Percentiles rank a stretch among this genome's conserved stretches.
Conservation (phyloP, 1,140 invertebrate genomes). For the Thalassaphorura encarpata region DNA sequence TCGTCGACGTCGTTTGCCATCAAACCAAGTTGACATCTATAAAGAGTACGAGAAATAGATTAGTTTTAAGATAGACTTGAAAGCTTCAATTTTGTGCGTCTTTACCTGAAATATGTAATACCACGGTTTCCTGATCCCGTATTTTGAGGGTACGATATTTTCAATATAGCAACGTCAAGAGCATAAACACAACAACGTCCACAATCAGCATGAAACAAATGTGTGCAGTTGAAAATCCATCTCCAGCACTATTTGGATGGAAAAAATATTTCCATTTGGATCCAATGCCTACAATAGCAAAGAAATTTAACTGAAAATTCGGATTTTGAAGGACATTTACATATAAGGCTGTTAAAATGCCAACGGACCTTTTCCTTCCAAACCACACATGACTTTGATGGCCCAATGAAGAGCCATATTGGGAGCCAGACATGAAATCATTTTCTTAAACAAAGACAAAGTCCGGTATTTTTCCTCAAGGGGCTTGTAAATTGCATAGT, state of each 20-base stretch:
- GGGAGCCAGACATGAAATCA: constrained; percentile 15
- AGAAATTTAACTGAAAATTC: neutral
- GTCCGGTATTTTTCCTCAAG: constrained; percentile 14
- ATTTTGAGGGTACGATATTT: constrained; percentile 57
- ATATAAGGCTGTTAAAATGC: neutral
- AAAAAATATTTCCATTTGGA: constrained; percentile 46
- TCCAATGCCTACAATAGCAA: constrained; percentile 40
- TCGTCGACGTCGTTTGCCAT: neutral
- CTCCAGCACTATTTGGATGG: constrained; percentile 40
- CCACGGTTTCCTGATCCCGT: constrained; percentile 59
- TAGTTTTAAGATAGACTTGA: neutral
- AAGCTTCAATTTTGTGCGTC: neutral
- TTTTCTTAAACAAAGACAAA: constrained; percentile 10
- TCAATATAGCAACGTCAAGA: constrained; percentile 53
- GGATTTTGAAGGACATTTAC: neutral
- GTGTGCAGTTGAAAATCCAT: constrained; percentile 41
- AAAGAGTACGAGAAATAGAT: no score
- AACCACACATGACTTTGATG: constrained; percentile 17
- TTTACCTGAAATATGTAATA: constrained; percentile 57
- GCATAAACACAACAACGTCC: constrained; percentile 37
- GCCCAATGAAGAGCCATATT: constrained; percentile 25
- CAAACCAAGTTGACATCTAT: constrained; percentile 9
- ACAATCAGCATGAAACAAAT: constrained; percentile 38
- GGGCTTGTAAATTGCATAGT: constrained; percentile 5
- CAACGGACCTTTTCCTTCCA: constrained; percentile 2